A percentile compares a stretch with the other conserved stretches of the same genome.
phyloP scores from a whole-genome alignment of 30 jellyfish, hydroid and myxozoan genomes.

The Aurelia coerulea region DNA sequence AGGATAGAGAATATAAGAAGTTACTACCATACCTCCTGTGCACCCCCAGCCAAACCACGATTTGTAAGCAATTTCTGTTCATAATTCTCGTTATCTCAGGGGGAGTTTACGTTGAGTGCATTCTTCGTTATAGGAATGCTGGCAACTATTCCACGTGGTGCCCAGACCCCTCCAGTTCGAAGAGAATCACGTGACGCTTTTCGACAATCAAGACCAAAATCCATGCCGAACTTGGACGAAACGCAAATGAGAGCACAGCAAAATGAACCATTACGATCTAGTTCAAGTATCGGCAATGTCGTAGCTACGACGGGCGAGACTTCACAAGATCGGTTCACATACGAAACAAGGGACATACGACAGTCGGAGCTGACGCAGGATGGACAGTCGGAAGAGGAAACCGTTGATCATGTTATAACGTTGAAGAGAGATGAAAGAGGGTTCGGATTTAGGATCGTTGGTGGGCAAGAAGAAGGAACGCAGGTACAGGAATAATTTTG shows the following conservation, averaged over 20 bases:
- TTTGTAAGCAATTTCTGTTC: no score
- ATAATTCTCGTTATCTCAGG: no score
- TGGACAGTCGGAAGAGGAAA: slow-evolving; percentile 38
- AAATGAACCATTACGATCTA: slow-evolving; percentile 66
- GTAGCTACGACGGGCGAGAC: slow-evolving; percentile 89
- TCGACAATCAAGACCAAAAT: slow-evolving; percentile 83
- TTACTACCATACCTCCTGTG: no score
- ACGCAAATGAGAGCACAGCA: slow-evolving; percentile 30
- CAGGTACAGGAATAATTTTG: slow-evolving; percentile 64
- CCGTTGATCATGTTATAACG: slow-evolving; percentile 82
- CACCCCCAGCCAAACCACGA: no score
- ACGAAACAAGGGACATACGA: slow-evolving; percentile 63
- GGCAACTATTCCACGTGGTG: slow-evolving; percentile 43
- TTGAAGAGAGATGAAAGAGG: slow-evolving; percentile 93
- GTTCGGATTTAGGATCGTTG: slow-evolving; percentile 92
- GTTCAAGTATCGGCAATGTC: slow-evolving; percentile 88
- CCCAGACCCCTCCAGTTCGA: slow-evolving; percentile 67
- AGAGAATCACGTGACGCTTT: slow-evolving; percentile 54
- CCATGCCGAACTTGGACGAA: slow-evolving; percentile 92
- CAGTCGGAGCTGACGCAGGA: slow-evolving; percentile 33
- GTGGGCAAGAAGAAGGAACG: slow-evolving; percentile 97
- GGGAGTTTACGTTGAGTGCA: no score
- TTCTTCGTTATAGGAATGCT: slow-evolving; percentile 40
- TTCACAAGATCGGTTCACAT: slow-evolving; percentile 59
- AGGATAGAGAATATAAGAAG: no score